These are phyloP conservation scores for Tiaroga cobitis DNA, from an alignment of 2,797 vertebrate genomes.

Conservation along the genomic window DNA sequence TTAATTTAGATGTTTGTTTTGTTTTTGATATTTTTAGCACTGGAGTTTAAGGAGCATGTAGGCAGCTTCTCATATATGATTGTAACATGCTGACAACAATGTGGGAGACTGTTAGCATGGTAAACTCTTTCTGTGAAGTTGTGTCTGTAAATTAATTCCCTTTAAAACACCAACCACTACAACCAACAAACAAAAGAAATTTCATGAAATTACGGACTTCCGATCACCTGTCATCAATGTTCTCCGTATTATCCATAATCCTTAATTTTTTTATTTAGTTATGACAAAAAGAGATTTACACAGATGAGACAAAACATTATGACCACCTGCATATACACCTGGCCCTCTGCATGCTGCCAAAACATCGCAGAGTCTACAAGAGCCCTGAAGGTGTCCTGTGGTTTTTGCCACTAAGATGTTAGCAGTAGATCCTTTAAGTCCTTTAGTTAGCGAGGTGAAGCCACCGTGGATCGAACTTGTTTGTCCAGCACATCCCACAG, in stretches of 20 bases:
- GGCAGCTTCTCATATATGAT: neutral
- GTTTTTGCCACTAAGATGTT: neutral
- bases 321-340: neutral
- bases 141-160: neutral
- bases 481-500: neutral
- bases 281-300: neutral
- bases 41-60: neutral
- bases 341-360: neutral
- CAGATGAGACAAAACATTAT: neutral
- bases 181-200: neutral
- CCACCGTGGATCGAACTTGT: neutral
- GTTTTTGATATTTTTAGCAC: neutral
- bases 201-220: neutral
- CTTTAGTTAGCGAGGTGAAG: neutral
- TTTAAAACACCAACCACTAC: slow-evolving; percentile 4
- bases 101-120: neutral
- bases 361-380: neutral
- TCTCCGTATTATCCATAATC: neutral
- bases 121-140: neutral
- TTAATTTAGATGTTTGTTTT: neutral
- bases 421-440: neutral
- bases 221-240: neutral
- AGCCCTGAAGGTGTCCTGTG: neutral
- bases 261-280: neutral
- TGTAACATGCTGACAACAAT: neutral